Conservation (phyloP, 2,888 invertebrate genomes). For the Diarsia dahlii region DNA sequence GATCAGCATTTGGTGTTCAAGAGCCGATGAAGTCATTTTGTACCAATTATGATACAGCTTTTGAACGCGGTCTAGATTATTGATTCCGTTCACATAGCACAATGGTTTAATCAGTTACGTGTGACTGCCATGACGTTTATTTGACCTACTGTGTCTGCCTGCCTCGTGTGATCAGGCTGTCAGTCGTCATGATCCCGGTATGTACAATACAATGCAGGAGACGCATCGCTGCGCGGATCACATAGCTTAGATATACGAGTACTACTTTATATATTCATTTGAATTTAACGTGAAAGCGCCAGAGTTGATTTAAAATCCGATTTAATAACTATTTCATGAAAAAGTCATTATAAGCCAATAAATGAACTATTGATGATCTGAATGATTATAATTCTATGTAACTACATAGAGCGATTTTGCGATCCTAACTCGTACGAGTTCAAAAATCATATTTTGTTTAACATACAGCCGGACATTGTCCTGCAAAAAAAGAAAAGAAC, state of each 20-base stretch:
- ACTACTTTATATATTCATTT: neutral
- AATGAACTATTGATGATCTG: neutral
- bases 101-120: neutral
- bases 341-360: neutral
- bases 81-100: neutral
- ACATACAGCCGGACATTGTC: neutral
- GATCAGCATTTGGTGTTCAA: neutral
- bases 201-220: neutral
- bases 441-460: neutral
- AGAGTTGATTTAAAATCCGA: neutral
- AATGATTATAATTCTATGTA: neutral
- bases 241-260: too few relatives aligned
- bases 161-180: neutral
- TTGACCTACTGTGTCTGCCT: conserved; percentile 1
- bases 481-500: neutral
- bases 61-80: neutral
- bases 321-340: neutral
- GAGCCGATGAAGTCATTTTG: neutral
- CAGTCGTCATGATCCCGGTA: neutral
- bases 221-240: neutral
- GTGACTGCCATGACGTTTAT: too few relatives aligned
- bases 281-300: neutral
- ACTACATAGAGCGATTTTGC: neutral
- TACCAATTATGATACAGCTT: neutral
- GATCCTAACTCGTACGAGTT: neutral